These are phyloP conservation scores for Python bivittatus DNA, from an alignment of 2,113 vertebrate species.

Conservation along the genomic window DNA sequence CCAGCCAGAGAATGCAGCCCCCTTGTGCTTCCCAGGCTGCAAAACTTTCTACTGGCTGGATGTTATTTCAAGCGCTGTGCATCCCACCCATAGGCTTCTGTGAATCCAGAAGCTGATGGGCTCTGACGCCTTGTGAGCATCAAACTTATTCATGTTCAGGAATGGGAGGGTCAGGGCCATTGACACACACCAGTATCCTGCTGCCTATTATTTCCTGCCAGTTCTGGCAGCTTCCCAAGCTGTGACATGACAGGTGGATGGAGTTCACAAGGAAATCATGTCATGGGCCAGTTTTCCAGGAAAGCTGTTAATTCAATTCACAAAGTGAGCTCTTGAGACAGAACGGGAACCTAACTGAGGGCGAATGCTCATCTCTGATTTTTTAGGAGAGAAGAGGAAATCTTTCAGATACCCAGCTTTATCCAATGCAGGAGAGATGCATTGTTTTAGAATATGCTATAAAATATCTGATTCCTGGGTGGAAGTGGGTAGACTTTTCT, in stretches of 20 bases:
- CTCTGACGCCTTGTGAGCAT: slow-evolving; percentile 63
- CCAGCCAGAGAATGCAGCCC: slow-evolving; percentile 48
- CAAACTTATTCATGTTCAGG: slow-evolving; percentile 79
- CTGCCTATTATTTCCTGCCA: slow-evolving; percentile 88
- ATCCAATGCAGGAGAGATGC: not conserved
- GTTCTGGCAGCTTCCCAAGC: slow-evolving; percentile 75
- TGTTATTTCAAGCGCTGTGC: slow-evolving; percentile 65
- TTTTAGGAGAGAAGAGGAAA: not conserved
- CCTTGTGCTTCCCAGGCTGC: slow-evolving; percentile 56
- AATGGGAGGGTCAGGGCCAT: slow-evolving; percentile 84
- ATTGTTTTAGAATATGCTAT: not conserved
- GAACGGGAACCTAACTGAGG: slow-evolving; percentile 61
- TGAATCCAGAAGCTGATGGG: slow-evolving; percentile 56
- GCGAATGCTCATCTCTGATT: not conserved
- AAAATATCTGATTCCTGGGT: not conserved
- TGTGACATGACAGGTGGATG: slow-evolving; percentile 84
- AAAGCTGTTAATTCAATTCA: slow-evolving; percentile 77
- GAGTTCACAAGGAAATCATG: slow-evolving; percentile 81
- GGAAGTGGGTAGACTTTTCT: not conserved
- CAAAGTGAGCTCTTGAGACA: slow-evolving; percentile 50
- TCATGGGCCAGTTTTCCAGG: slow-evolving; percentile 81
- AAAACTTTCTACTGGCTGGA: slow-evolving; percentile 40
- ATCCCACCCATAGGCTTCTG: slow-evolving; percentile 66
- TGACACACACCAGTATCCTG: slow-evolving; percentile 84
- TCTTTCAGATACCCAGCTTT: not conserved